phyloP scores from a whole-genome alignment of 2,797 vertebrate genomes.

The Chelon labrosus region DNA sequence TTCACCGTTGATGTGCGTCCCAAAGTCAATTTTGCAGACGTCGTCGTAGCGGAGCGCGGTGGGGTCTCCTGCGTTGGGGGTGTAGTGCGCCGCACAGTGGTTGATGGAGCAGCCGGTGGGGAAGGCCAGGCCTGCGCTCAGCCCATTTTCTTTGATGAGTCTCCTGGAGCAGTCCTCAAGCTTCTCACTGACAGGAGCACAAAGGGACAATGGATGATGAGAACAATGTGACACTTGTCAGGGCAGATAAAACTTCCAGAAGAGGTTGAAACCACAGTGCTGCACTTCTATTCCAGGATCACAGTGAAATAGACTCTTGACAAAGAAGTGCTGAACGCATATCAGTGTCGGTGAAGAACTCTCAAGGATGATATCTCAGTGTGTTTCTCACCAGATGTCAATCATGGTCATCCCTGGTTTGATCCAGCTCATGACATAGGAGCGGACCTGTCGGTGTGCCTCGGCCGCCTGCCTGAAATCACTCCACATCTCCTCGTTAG shows the following conservation, averaged over 20 bases:
- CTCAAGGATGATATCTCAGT: neutral
- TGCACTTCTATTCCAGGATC: neutral
- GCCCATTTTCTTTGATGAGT: conserved; percentile 95
- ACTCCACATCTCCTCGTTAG: conserved; percentile 97
- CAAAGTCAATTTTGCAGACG: conserved; percentile 99
- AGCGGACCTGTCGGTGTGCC: conserved; percentile 97
- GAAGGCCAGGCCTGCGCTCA: conserved; percentile 96
- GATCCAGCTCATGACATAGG: conserved; percentile 97
- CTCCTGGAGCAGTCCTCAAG: conserved; percentile 96
- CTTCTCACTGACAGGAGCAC: conserved; percentile 88
- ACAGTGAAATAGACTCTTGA: conserved; percentile 6
- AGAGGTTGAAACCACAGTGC: conserved; percentile 19
- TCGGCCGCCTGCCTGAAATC: conserved; percentile 98
- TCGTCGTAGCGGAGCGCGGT: conserved; percentile 97
- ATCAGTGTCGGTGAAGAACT: neutral
- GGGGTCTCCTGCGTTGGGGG: conserved; percentile 96
- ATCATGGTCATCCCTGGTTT: conserved; percentile 99
- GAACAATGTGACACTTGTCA: conserved; percentile 30
- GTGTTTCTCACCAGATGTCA: conserved; percentile 95
- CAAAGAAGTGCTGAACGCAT: neutral
- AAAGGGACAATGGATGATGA: conserved; percentile 23
- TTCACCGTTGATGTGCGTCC: conserved; percentile 96
- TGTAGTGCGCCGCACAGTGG: conserved; percentile 99
- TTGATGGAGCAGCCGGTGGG: conserved; percentile 99
- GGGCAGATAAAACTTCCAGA: conserved; percentile 8